phyloP scores from a whole-genome alignment of 1,140 invertebrate species.

The Euura lappo region DNA sequence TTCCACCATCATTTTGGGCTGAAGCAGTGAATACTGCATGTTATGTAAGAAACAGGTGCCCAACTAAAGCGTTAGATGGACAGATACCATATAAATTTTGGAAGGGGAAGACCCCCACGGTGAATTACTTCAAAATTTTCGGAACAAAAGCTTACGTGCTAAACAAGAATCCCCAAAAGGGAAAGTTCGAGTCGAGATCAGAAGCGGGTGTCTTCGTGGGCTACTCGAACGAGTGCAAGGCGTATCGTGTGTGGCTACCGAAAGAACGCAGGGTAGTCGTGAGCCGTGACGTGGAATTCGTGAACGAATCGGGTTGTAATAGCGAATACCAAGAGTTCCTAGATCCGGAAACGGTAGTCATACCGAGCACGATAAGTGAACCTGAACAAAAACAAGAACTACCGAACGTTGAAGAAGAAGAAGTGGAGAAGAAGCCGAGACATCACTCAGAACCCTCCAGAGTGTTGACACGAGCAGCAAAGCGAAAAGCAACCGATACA shows the following conservation, averaged over 20 bases:
- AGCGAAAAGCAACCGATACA: too few species aligned
- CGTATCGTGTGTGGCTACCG: slow-evolving; percentile 10
- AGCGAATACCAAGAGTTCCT: neutral
- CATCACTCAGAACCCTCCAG: too few species aligned
- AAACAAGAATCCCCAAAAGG: slow-evolving; percentile 15
- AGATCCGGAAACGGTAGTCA: neutral
- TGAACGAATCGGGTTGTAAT: slow-evolving; percentile 6
- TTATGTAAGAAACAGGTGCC: slow-evolving; percentile 44
- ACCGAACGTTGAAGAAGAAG: too few species aligned
- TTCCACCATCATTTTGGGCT: slow-evolving; percentile 38
- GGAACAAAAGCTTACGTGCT: slow-evolving; percentile 23
- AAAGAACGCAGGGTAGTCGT: neutral
- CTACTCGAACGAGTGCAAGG: slow-evolving; percentile 15
- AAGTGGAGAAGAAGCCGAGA: too few species aligned
- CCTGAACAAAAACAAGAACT: too few species aligned
- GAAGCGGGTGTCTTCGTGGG: slow-evolving; percentile 22
- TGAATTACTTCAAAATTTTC: slow-evolving; percentile 30
- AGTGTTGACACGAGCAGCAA: too few species aligned
- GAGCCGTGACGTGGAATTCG: slow-evolving; percentile 16
- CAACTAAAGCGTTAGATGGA: slow-evolving; percentile 22
- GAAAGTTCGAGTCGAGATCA: slow-evolving; percentile 32
- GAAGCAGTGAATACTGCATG: slow-evolving; percentile 43
- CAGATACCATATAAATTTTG: slow-evolving; percentile 29
- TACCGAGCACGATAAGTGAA: too few species aligned
- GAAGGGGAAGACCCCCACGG: slow-evolving; percentile 20